Percentiles rank a stretch among this genome's conserved stretches.
These are phyloP conservation scores for Oryzias javanicus DNA, from an alignment of 2,113 vertebrate species.

Conservation along the genomic window DNA sequence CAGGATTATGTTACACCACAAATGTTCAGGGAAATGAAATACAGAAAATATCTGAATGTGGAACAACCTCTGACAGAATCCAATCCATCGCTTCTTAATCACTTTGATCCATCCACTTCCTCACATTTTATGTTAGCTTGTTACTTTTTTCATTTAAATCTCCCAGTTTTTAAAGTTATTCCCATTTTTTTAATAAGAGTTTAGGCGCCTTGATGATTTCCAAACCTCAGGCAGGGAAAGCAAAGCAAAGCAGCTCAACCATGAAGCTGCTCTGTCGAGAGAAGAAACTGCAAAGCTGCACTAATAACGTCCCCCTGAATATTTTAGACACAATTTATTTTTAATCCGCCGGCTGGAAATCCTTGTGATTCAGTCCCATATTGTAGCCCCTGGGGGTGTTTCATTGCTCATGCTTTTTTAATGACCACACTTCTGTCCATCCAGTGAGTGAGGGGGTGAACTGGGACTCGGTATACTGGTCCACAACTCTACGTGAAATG, in stretches of 20 bases:
- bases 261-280: conserved; percentile 39
- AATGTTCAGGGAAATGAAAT: not conserved
- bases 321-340: conserved; percentile 80
- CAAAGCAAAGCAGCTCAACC: conserved; percentile 30
- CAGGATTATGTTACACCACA: not conserved
- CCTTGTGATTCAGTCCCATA: conserved; percentile 72
- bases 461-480: conserved; percentile 19
- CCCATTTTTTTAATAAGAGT: not conserved
- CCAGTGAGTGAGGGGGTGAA: conserved; percentile 23
- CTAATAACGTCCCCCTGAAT: conserved; percentile 73
- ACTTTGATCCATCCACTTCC: not conserved
- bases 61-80: not conserved
- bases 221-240: conserved; percentile 36
- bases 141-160: conserved; percentile 11
- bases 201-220: conserved; percentile 36
- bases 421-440: conserved; percentile 65
- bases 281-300: conserved; percentile 60
- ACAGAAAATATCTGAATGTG: not conserved
- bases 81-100: not conserved
- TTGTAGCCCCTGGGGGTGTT: conserved; percentile 63
- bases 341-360: conserved; percentile 73
- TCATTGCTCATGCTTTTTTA: conserved; percentile 71
- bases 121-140: conserved; percentile 1
- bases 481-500: conserved; percentile 24
- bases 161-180: not conserved